Conservation (phyloP, 2,113 vertebrate genomes). For the Argyrosomus japonicus region DNA sequence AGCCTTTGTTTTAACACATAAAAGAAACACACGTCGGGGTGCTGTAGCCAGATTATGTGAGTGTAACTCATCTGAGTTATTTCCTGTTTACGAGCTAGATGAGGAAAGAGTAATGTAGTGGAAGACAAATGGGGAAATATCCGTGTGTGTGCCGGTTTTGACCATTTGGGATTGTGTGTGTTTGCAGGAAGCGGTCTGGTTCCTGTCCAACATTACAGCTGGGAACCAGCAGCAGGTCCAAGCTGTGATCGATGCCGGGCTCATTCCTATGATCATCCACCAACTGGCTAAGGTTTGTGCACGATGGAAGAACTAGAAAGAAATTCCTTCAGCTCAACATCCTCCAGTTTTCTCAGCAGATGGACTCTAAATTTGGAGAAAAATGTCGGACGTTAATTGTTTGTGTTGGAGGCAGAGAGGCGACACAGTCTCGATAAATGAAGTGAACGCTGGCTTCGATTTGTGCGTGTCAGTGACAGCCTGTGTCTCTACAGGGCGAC, state of each 20-base stretch:
- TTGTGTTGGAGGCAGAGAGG: neutral
- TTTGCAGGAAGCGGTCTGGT: constrained; percentile 98
- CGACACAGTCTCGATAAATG: neutral
- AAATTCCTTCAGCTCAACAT: neutral
- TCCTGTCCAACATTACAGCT: constrained; percentile 99
- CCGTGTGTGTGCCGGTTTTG: neutral
- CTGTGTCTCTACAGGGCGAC: constrained; percentile 90
- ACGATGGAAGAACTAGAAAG: neutral
- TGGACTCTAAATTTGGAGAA: neutral
- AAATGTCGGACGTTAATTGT: neutral
- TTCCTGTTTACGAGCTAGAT: neutral
- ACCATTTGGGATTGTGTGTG: constrained; percentile 46
- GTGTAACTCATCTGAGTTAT: neutral
- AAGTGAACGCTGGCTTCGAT: neutral
- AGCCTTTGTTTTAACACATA: neutral
- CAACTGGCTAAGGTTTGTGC: constrained; percentile 95
- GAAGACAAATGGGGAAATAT: neutral
- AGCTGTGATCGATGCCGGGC: constrained; percentile 96
- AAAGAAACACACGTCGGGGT: neutral
- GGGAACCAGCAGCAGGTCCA: constrained; percentile 99
- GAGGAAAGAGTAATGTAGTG: too few relatives aligned
- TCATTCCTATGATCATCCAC: constrained; percentile 99
- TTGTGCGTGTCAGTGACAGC: constrained; percentile 62
- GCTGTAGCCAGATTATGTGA: neutral
- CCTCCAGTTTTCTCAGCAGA: neutral